Evolutionary conservation across 2,113 vertebrate genomes (phyloP), one percentile per base, ranked within the genome.

Genomic region (Chinchilla lanigera): DNA sequence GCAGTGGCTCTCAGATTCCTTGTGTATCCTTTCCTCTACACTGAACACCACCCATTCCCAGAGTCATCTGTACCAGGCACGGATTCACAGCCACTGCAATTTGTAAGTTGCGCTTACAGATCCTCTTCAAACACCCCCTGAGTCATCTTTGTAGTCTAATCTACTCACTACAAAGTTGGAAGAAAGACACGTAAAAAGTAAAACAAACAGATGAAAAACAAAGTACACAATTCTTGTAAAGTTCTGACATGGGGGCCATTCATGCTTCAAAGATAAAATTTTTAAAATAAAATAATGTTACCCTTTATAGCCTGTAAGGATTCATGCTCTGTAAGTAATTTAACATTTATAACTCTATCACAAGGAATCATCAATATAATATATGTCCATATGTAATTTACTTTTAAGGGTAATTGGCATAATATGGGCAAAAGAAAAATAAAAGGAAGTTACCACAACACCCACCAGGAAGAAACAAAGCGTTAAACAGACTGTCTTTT

Each of bases 1-100:
- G 2, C 16, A 9, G 33, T 17, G 7, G 10, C 24, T 16, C 63
- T 11, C 22, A n/a, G 5, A 0, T 30, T 26, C 8, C 1, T 1
- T 47, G 20, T 54, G 7, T 16, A 35, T 38, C 41, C 30, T 54
- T 54, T 60, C 10, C 35, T 33, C 12, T 60, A 19, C 24, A 30
- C 14, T 4, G 14, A 56, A 35, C 38, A n/a, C 12, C 7, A 54
- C 20, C n/a, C 1, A 1, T n/a, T 75, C 9, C 63, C 44, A 63
- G 89, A 47, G 54, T 24, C 10, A 13, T 20, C 35, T 5, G 22
- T 7, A 14, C 9, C 13, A 44, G 44, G 38, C 22, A 5, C 30
- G 14, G 44, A 35, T 7, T 60, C 65, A 58, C 7, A 35, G 63
- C 3, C 11, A 26, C 20, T 82, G 7, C 44, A 16, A 28, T 56